phyloP scores from a whole-genome alignment of 2,797 vertebrate species.

The Gallinago stenura region DNA sequence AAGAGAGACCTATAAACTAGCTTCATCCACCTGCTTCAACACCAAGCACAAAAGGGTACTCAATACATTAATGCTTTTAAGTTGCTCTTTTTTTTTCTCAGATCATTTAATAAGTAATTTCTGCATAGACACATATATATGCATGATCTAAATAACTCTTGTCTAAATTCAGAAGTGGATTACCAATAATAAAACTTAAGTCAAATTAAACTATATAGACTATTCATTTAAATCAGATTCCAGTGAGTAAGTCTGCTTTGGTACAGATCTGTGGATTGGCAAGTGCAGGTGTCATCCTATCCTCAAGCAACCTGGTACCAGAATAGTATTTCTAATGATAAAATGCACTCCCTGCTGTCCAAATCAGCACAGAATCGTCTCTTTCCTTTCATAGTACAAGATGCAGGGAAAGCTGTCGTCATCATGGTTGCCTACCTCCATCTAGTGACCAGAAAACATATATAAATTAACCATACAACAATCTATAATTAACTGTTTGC shows the following conservation, averaged over 20 bases:
- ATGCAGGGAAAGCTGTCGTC: neutral
- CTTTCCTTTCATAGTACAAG: neutral
- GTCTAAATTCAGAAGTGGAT: neutral
- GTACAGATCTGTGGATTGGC: neutral
- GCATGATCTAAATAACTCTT: neutral
- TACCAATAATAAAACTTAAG: neutral
- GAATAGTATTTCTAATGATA: slow-evolving; percentile 43
- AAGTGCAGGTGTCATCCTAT: neutral
- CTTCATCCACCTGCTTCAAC: neutral
- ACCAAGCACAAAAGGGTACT: neutral
- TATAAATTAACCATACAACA: neutral
- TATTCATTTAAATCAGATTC: neutral
- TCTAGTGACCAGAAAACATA: slow-evolving; percentile 50
- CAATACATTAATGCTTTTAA: neutral
- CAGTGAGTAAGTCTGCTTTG: neutral
- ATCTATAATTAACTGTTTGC: neutral
- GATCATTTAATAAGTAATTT: neutral
- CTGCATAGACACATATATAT: neutral
- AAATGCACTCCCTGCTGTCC: neutral
- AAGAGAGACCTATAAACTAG: neutral
- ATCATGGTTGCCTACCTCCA: slow-evolving; percentile 51
- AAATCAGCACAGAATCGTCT: neutral
- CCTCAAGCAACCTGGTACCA: neutral
- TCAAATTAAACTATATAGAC: neutral
- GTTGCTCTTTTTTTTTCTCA: neutral